phyloP scores from a whole-genome alignment of 2,888 invertebrate species.

The Gibbula magus region DNA sequence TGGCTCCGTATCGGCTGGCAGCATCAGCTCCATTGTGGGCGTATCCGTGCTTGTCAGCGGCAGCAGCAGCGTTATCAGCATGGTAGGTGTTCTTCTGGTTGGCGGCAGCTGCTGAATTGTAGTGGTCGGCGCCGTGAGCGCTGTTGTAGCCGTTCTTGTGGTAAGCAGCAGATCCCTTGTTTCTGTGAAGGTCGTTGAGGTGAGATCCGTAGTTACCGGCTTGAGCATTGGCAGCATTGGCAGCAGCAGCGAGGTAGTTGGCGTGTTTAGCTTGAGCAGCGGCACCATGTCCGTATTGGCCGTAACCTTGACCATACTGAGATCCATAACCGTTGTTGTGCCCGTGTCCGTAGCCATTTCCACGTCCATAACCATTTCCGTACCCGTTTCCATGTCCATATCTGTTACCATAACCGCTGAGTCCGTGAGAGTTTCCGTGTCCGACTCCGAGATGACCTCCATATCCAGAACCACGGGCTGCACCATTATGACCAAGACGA shows the following conservation, averaged over 20 bases:
- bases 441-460: not conserved
- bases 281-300: not conserved
- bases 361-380: not conserved
- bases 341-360: not conserved
- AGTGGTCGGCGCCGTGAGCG: constrained; percentile 6
- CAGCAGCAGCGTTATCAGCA: not conserved
- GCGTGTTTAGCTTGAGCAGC: not conserved
- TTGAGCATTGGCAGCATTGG: not conserved
- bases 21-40: constrained; percentile 1
- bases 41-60: constrained; percentile 7
- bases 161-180: constrained; percentile 9
- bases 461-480: not conserved
- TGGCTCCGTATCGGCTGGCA: not conserved
- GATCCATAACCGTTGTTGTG: not conserved
- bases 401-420: not conserved
- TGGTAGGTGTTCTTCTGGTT: constrained; percentile 1
- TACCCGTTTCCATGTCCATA: not conserved
- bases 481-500: not conserved
- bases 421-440: not conserved
- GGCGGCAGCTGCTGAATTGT: constrained; percentile 10
- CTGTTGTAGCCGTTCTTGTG: constrained; percentile 21
- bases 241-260: not conserved
- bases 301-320: not conserved
- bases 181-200: constrained; percentile 16
- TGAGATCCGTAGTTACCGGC: constrained; percentile 14